Evolutionary conservation across 2,113 vertebrate species (phyloP).

Genomic region (Chrysemys picta): DNA sequence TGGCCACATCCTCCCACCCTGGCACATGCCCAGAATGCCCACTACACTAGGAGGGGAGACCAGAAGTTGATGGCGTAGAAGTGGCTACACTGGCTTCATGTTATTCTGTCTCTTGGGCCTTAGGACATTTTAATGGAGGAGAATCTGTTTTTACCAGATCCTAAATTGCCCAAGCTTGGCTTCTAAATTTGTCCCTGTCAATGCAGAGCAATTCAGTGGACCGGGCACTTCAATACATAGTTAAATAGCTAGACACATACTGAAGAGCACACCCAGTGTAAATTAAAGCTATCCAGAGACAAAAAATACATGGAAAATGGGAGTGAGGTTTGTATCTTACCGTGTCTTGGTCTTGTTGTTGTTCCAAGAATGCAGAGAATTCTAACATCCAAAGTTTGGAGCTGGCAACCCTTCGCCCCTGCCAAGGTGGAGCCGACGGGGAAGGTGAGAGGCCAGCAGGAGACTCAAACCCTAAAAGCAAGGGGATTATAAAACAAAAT

Average conservation of each 20-base stretch:
- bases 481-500: constrained; percentile 22
- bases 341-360: constrained; percentile 91
- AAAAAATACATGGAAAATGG: not conserved
- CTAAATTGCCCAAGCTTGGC: not conserved
- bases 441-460: constrained; percentile 84
- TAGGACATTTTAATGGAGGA: not conserved
- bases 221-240: not conserved
- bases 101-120: not conserved
- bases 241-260: not conserved
- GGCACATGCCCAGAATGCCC: not conserved
- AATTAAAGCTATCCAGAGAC: not conserved
- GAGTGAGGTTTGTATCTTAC: constrained; percentile 79
- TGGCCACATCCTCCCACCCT: not conserved
- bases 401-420: constrained; percentile 92
- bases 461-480: constrained; percentile 87
- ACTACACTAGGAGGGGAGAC: not conserved
- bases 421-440: constrained; percentile 88
- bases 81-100: not conserved
- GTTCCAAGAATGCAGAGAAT: constrained; percentile 95
- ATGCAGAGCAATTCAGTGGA: not conserved
- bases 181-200: not conserved
- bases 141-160: not conserved
- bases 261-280: not conserved
- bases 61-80: not conserved
- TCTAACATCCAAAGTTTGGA: constrained; percentile 95